A percentile compares a stretch with the other conserved stretches of the same genome.
phyloP scores from a whole-genome alignment of 2,888 invertebrate species.

The Stenodera caucasica region DNA sequence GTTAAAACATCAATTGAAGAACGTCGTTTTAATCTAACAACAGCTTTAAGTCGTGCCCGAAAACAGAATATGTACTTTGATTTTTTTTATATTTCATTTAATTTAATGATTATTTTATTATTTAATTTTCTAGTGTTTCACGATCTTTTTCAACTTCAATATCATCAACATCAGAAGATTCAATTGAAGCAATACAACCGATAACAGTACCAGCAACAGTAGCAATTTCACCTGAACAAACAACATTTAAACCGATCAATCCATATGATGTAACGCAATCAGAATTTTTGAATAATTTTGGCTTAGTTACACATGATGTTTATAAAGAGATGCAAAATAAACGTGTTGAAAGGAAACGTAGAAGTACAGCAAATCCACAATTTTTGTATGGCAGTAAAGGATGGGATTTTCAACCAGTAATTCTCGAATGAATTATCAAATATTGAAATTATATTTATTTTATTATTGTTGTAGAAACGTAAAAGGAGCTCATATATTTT shows the following conservation, averaged over 20 bases:
- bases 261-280: constrained; percentile 52
- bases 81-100: neutral
- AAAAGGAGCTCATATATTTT: constrained; percentile 57
- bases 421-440: too few species aligned
- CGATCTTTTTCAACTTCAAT: constrained; percentile 46
- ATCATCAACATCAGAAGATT: constrained; percentile 51
- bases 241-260: constrained; percentile 40
- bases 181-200: constrained; percentile 39
- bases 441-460: constrained; percentile 7
- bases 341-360: constrained; percentile 58
- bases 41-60: constrained; percentile 49
- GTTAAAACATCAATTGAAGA: constrained; percentile 50
- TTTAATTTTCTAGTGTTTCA: constrained; percentile 36
- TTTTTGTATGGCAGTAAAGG: constrained; percentile 58
- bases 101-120: constrained; percentile 12
- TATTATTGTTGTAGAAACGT: constrained; percentile 53
- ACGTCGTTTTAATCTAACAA: constrained; percentile 47
- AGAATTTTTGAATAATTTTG: constrained; percentile 55
- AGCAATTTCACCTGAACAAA: constrained; percentile 42
- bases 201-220: neutral
- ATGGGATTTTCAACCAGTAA: constrained; percentile 46
- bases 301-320: constrained; percentile 57
- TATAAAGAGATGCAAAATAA: constrained; percentile 59
- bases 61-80: constrained; percentile 56
- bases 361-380: constrained; percentile 61